phyloP scores from a whole-genome alignment of 2,113 vertebrate species.

The Circaetus gallicus region DNA sequence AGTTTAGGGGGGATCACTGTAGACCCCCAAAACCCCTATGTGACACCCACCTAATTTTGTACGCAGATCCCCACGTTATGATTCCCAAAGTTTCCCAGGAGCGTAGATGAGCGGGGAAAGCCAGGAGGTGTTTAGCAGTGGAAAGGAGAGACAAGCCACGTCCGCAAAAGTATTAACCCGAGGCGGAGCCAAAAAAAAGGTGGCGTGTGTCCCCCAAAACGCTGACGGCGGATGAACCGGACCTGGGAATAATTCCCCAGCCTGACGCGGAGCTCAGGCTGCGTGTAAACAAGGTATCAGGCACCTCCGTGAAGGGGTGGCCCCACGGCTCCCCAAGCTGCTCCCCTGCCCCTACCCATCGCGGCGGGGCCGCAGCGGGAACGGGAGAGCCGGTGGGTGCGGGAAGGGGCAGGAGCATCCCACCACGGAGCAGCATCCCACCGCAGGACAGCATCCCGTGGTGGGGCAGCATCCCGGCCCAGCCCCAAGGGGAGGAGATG shows the following conservation, averaged over 20 bases:
- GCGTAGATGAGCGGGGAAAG: not conserved
- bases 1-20: not conserved
- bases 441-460: not conserved
- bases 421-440: not conserved
- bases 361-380: accelerated
- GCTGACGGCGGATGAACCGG: not conserved
- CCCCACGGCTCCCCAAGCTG: not conserved
- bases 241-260: not conserved
- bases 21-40: not conserved
- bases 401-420: not conserved
- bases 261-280: not conserved
- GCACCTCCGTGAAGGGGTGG: not conserved
- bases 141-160: not conserved
- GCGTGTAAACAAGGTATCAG: conserved; percentile 27
- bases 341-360: not conserved
- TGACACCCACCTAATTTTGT: not conserved
- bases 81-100: not conserved
- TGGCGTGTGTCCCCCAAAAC: accelerated
- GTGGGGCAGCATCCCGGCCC: not conserved
- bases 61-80: not conserved
- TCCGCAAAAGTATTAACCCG: accelerated
- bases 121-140: not conserved
- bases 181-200: not conserved
- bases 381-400: accelerated
- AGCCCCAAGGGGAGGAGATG: not conserved